Conservation (phyloP, 2,797 vertebrate genomes). For the Oreonectes daqikongensis region DNA sequence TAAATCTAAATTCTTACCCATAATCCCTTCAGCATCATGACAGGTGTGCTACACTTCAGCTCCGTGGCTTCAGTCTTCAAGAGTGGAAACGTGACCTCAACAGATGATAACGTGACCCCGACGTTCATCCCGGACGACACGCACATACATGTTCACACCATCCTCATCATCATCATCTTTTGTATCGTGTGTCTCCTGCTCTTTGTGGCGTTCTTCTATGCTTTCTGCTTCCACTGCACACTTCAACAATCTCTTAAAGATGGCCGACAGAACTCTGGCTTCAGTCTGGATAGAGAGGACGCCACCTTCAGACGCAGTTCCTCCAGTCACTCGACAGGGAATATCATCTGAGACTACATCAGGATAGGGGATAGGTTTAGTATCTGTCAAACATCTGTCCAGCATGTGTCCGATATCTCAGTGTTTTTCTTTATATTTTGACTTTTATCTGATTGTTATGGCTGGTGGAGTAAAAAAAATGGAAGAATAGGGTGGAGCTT, state of each 20-base stretch:
- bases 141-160: conserved; percentile 66
- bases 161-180: conserved; percentile 73
- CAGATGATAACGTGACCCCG: not conserved
- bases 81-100: not conserved
- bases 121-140: conserved; percentile 44
- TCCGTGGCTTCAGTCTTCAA: not conserved
- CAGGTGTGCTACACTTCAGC: conserved; percentile 20
- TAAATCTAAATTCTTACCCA: not conserved
- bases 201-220: conserved; percentile 71
- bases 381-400: no score
- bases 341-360: conserved; percentile 64
- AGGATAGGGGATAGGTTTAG: no score
- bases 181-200: conserved; percentile 76
- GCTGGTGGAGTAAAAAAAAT: no score
- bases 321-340: conserved; percentile 66
- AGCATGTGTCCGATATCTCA: no score
- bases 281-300: conserved; percentile 71
- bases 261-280: conserved; percentile 9
- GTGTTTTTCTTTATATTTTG: no score
- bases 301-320: conserved; percentile 74
- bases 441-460: no score
- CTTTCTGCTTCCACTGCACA: conserved; percentile 75
- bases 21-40: conserved; percentile 29
- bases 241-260: conserved; percentile 62
- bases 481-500: no score